Evolutionary conservation across 1,140 invertebrate species (phyloP).

Genomic region (Saccostrea cuccullata): DNA sequence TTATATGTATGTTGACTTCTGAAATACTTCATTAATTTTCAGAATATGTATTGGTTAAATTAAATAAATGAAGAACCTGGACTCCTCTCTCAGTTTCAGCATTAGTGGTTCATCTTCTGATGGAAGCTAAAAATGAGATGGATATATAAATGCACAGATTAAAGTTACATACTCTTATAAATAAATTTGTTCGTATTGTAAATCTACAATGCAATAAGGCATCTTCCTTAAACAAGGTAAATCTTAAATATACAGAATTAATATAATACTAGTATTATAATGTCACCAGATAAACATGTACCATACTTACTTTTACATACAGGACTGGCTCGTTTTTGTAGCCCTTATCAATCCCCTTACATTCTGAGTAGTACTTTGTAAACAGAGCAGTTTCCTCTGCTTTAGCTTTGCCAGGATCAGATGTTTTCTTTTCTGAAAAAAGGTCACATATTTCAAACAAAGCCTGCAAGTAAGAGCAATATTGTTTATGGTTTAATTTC

Average conservation of each 20-base stretch:
- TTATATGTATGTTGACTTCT: background rate
- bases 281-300: background rate
- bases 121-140: slow-evolving; percentile 81
- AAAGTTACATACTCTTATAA: too few species aligned
- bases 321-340: slow-evolving; percentile 85
- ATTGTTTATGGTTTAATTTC: too few species aligned
- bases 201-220: too few species aligned
- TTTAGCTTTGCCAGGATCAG: slow-evolving; percentile 68
- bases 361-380: slow-evolving; percentile 81
- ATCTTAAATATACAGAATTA: too few species aligned
- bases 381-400: slow-evolving; percentile 81
- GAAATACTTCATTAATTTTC: background rate
- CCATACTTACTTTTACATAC: slow-evolving; percentile 83
- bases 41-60: background rate
- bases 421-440: slow-evolving; percentile 49
- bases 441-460: too few species aligned
- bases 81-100: slow-evolving; percentile 91
- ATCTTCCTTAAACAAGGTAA: too few species aligned
- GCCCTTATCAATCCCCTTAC: slow-evolving; percentile 78
- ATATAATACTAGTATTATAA: too few species aligned
- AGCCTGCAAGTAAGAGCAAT: too few species aligned
- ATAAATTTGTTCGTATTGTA: too few species aligned
- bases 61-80: slow-evolving; percentile 75
- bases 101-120: slow-evolving; percentile 87
- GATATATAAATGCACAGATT: too few species aligned